Evolutionary conservation across 2,888 invertebrate genomes (phyloP).

Genomic region (Apamea crenata): DNA sequence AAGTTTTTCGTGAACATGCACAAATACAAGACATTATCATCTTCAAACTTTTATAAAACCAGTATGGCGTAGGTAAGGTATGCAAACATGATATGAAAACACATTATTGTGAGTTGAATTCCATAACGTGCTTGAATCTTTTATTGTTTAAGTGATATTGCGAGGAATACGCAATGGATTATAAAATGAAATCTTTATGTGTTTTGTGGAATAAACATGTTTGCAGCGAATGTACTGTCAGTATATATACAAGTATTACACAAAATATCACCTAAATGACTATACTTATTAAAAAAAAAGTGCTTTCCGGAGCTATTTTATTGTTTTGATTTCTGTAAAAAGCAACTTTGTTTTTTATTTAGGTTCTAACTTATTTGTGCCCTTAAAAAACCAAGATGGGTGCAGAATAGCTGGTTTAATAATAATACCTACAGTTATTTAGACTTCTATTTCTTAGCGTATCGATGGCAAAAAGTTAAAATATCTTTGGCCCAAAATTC

Average conservation of each 20-base stretch:
- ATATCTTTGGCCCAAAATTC: no score
- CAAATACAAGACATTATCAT: neutral
- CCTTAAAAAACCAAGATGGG: neutral
- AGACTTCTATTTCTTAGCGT: no score
- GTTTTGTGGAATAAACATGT: conserved; percentile 19
- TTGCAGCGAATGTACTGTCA: conserved; percentile 3
- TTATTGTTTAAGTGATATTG: conserved; percentile 53
- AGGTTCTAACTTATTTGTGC: neutral
- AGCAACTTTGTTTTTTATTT: no score
- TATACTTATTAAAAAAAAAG: neutral
- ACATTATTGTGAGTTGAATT: conserved; percentile 15
- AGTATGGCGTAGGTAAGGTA: neutral
- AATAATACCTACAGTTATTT: neutral
- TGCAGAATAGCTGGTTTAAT: neutral
- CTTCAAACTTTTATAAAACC: neutral
- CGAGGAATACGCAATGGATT: conserved; percentile 55
- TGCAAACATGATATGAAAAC: conserved; percentile 22
- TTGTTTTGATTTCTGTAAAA: neutral
- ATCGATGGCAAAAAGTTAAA: no score
- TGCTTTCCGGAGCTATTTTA: neutral
- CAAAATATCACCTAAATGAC: neutral
- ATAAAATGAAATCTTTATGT: conserved; percentile 42
- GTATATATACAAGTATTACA: neutral
- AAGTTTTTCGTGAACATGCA: neutral
- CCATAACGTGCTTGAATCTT: conserved; percentile 50